Base-by-base conservation (phyloP, 2,113 vertebrate species). In the Chaetodon auriga region DNA sequence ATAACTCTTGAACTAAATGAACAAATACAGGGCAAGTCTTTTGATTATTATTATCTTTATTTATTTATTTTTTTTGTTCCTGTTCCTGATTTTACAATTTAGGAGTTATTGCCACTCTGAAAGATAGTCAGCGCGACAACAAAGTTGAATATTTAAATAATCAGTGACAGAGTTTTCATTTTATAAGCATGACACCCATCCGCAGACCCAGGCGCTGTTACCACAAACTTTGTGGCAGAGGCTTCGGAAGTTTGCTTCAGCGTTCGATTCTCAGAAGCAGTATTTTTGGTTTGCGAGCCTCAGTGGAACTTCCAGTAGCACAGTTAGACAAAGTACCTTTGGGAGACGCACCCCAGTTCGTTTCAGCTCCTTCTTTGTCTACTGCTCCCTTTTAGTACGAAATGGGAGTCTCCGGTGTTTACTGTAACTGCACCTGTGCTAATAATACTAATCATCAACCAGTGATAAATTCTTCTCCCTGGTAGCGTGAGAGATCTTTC, bases 341-440 rank as follows among this genome's bases (percentile, higher is more conserved):
- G 91, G 87, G 92, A 94, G 57, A 78, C 0, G 19, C 78, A 85
- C 62, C 81, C 87, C 71, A 55, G 84, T 87, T 91, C 81, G 54
- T 71, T 72, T 89, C 90, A 87, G 84, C 82, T 80, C 85, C 79
- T 86, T 89, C 84, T 92, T 89, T 85, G 89, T 90, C 89, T 77
- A 15, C 74, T 69, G 72, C 81, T 88, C 51, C 14, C 78, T 88
- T 86, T 88, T 78, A 51, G 84, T 64, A 69, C 80, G 86, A 93
- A 93, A 91, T 87, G 83, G 51, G 62, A 86, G 81, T 88, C 88
- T 89, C 87, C 86, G 83, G 87, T 93, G 92, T 95, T 94, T 94
- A 93, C 93, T 90, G 89, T 93, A 91, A 84, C 87, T 92, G 93
- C 92, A 95, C 94, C 94, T 94, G 93, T 93, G 92, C 92, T 89